Evolutionary conservation across 2,888 invertebrate genomes (phyloP).

Genomic region (Pachydiplax longipennis): DNA sequence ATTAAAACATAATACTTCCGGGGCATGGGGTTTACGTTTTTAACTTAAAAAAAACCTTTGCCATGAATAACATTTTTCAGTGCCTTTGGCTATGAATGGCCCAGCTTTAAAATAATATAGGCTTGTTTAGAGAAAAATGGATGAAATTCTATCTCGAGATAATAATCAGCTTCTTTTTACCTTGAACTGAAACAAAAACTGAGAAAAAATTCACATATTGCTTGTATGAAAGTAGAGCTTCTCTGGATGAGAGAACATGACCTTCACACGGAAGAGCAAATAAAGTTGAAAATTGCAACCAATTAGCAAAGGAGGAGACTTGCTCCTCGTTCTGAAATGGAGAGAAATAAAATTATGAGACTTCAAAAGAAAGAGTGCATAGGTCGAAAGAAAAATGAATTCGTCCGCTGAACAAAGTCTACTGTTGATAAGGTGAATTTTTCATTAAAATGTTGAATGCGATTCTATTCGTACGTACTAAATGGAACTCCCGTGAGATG

Average conservation of each 20-base stretch:
- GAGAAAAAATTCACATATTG: too few species aligned
- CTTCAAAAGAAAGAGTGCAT: not conserved
- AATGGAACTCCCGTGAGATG: not conserved
- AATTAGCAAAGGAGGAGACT: not conserved
- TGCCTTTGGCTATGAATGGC: too few species aligned
- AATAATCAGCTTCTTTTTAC: too few species aligned
- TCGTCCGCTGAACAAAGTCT: not conserved
- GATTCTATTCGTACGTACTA: not conserved
- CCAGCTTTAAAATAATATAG: too few species aligned
- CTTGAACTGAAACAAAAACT: too few species aligned
- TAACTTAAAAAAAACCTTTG: too few species aligned
- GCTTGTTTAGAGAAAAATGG: too few species aligned
- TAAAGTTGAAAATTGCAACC: not conserved
- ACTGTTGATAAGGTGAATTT: not conserved
- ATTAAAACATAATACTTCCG: too few species aligned
- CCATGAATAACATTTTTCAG: too few species aligned
- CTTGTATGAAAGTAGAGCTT: not conserved
- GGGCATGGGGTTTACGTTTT: too few species aligned
- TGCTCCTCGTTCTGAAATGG: not conserved
- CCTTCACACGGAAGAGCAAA: not conserved
- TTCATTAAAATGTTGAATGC: not conserved
- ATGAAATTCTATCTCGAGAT: too few species aligned
- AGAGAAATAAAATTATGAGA: not conserved
- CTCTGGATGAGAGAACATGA: not conserved
- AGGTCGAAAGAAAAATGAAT: not conserved